Conservation (phyloP, 2,113 vertebrate genomes). For the Pterocles orientalis region DNA sequence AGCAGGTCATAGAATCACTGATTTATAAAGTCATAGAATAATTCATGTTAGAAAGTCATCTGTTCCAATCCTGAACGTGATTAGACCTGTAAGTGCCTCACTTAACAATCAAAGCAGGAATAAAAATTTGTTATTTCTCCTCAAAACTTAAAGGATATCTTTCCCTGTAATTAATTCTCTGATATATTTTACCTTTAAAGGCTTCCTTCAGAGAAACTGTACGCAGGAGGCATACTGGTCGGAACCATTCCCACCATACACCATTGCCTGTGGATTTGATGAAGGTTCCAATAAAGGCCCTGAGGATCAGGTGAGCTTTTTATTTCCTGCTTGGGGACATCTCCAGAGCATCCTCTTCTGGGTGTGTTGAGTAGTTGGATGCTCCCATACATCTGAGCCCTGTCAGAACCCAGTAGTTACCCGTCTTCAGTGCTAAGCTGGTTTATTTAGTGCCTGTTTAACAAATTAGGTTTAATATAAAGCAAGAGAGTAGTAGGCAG, state of each 20-base stretch:
- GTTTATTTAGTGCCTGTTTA: background rate
- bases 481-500: background rate
- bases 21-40: background rate
- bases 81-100: background rate
- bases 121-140: background rate
- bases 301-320: slow-evolving; percentile 54
- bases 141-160: background rate
- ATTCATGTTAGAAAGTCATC: background rate
- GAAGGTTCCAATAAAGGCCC: slow-evolving; percentile 56
- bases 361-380: background rate
- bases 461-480: background rate
- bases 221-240: slow-evolving; percentile 69
- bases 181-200: slow-evolving; percentile 10
- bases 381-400: background rate
- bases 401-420: background rate
- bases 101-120: background rate
- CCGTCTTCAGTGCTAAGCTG: background rate
- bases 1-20: background rate
- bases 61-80: background rate
- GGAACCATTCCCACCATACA: slow-evolving; percentile 62
- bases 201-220: slow-evolving; percentile 73
- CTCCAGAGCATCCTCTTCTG: background rate
- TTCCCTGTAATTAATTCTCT: background rate
- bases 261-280: slow-evolving; percentile 68
- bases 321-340: background rate